Conservation (phyloP, 2,113 vertebrate genomes). For the Bostrychus sinensis region DNA sequence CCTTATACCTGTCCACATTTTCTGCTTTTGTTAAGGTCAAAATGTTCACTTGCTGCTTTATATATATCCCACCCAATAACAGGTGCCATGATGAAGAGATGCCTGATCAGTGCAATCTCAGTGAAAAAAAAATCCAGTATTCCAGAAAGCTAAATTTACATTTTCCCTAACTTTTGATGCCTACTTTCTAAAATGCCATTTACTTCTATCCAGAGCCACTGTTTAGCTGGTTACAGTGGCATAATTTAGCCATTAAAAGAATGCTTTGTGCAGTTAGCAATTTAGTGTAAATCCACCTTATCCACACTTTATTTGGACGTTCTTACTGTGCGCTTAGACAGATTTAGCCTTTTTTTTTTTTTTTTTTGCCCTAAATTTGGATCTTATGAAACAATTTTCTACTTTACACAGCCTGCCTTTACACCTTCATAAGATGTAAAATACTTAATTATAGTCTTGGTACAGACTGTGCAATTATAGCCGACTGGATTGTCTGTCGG, state of each 20-base stretch:
- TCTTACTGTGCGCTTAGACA: slow-evolving; percentile 31
- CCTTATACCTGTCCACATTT: too few species aligned
- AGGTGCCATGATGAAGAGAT: too few species aligned
- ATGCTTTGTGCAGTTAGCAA: slow-evolving; percentile 28
- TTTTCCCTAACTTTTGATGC: not conserved
- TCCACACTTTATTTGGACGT: slow-evolving; percentile 19
- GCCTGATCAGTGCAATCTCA: too few species aligned
- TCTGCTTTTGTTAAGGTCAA: too few species aligned
- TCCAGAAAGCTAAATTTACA: too few species aligned
- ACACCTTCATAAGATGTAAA: slow-evolving; percentile 60
- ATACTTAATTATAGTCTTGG: slow-evolving; percentile 52
- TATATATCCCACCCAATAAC: too few species aligned
- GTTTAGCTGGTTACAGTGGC: slow-evolving; percentile 26
- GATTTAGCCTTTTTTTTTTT: slow-evolving; percentile 42
- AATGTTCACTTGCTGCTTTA: too few species aligned
- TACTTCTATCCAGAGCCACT: slow-evolving; percentile 24
- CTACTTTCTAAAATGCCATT: not conserved
- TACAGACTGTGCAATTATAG: slow-evolving; percentile 66
- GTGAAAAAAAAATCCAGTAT: too few species aligned
- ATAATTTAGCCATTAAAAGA: slow-evolving; percentile 31
- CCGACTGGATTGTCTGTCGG: slow-evolving; percentile 31
- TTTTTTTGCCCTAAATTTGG: slow-evolving; percentile 18
- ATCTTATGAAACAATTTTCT: slow-evolving; percentile 37
- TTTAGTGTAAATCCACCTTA: slow-evolving; percentile 35
- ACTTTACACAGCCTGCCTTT: slow-evolving; percentile 41